Conservation (phyloP, 2,888 invertebrate genomes). For the Brassicogethes aeneus region DNA sequence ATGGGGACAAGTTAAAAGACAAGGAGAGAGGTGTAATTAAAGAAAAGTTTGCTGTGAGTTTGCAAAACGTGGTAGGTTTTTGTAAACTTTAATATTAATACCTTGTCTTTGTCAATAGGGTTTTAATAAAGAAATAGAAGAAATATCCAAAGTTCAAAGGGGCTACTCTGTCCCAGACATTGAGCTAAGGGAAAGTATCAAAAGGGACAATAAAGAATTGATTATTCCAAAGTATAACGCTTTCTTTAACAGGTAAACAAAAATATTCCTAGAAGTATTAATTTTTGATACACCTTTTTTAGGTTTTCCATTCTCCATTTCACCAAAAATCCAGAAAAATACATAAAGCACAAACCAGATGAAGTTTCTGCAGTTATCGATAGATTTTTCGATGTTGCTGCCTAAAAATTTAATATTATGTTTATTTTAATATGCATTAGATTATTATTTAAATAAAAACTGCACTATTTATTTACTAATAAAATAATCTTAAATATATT, state of each 20-base stretch:
- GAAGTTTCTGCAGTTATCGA: conserved; percentile 78
- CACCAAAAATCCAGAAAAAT: conserved; percentile 89
- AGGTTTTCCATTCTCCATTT: conserved; percentile 70
- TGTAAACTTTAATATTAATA: conserved; percentile 2
- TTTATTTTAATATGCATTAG: neutral
- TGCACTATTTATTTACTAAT: too few species aligned
- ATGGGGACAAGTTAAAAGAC: conserved; percentile 66
- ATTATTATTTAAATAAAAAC: too few species aligned
- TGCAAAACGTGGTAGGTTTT: too few species aligned
- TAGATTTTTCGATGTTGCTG: conserved; percentile 86
- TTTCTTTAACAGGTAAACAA: conserved; percentile 59
- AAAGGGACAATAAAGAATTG: conserved; percentile 82
- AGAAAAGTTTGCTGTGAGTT: conserved; percentile 76
- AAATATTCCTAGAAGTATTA: conserved; percentile 1
- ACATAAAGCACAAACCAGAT: conserved; percentile 81
- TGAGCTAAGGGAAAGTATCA: conserved; percentile 78
- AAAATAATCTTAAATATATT: too few species aligned
- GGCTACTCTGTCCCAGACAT: conserved; percentile 90
- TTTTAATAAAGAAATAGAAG: conserved; percentile 95
- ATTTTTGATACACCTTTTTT: conserved; percentile 24
- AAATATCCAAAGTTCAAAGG: conserved; percentile 73
- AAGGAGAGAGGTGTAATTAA: conserved; percentile 79
- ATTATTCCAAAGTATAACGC: conserved; percentile 78
- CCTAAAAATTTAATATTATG: conserved; percentile 39
- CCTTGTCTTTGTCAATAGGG: conserved; percentile 48